These are phyloP conservation scores for Chaenogobius annularis DNA, from an alignment of 2,113 vertebrate genomes.

Conservation along the genomic window DNA sequence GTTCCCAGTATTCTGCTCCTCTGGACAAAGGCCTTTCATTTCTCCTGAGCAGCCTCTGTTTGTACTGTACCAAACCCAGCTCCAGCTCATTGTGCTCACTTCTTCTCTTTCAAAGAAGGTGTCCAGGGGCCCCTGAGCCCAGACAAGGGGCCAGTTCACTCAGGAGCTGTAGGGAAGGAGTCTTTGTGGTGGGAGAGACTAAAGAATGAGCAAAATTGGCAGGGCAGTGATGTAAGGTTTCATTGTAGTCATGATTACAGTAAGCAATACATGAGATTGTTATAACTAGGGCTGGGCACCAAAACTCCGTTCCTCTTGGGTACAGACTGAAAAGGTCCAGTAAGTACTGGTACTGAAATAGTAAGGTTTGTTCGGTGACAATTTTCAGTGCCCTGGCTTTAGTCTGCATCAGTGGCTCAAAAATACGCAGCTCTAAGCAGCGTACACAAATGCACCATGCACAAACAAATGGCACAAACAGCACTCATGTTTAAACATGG, in stretches of 20 bases:
- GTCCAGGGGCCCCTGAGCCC: conserved; percentile 70
- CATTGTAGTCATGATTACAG: background rate
- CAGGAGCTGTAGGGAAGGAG: conserved; percentile 17
- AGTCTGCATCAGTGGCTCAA: too few relatives aligned
- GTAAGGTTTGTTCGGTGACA: too few relatives aligned
- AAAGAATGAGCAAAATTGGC: conserved; percentile 33
- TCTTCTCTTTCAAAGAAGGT: conserved; percentile 64
- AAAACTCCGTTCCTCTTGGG: too few relatives aligned
- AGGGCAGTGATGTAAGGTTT: background rate
- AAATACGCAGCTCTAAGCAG: too few relatives aligned
- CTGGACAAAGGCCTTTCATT: conserved; percentile 73
- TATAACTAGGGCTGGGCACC: background rate
- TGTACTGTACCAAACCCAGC: conserved; percentile 70
- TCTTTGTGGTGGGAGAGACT: conserved; percentile 38
- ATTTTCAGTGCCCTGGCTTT: too few relatives aligned
- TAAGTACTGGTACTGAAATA: too few relatives aligned
- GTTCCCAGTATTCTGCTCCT: conserved; percentile 51
- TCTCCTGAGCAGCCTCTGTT: conserved; percentile 64
- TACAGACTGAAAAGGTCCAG: too few relatives aligned
- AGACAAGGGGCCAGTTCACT: conserved; percentile 52
- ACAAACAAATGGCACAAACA: too few relatives aligned
- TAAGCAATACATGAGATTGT: background rate
- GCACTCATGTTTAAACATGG: too few relatives aligned
- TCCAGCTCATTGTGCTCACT: conserved; percentile 60
- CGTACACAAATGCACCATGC: too few relatives aligned